Percentiles rank a stretch among this genome's conserved stretches.
These are phyloP conservation scores for Fukomys damarensis DNA, from an alignment of 2,113 vertebrate genomes.

Conservation along the genomic window DNA sequence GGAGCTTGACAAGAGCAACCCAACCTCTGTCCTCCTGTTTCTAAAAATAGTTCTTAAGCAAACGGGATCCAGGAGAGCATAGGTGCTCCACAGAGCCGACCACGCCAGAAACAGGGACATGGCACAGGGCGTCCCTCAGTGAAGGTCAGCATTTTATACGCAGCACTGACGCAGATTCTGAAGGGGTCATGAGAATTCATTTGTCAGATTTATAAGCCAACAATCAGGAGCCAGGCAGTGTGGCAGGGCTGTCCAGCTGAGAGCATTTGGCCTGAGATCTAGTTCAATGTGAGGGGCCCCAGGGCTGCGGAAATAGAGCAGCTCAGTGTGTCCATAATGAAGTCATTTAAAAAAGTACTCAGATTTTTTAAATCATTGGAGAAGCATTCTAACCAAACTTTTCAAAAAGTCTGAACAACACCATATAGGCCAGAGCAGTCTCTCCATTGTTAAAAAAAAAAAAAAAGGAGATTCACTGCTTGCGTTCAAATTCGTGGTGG, in stretches of 20 bases:
- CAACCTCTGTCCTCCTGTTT: slow-evolving; percentile 41
- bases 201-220: not conserved
- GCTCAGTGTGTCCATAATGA: not conserved
- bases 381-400: not conserved
- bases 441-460: too few relatives aligned
- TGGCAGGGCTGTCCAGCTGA: not conserved
- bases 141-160: not conserved
- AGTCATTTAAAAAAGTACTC: not conserved
- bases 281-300: not conserved
- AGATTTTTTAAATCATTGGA: not conserved
- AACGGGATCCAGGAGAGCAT: not conserved
- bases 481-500: not conserved
- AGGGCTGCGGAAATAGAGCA: too few relatives aligned
- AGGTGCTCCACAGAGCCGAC: not conserved
- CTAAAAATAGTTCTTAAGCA: slow-evolving; percentile 43
- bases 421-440: not conserved
- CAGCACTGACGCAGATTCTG: not conserved
- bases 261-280: fast-evolving
- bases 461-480: not conserved
- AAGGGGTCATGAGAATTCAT: not conserved
- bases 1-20: slow-evolving; percentile 65
- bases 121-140: fast-evolving
- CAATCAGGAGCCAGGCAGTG: not conserved
- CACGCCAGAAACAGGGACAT: not conserved
- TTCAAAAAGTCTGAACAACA: not conserved